These are phyloP conservation scores for Cydia strobilella DNA, from an alignment of 1,140 invertebrate genomes.

Conservation along the genomic window DNA sequence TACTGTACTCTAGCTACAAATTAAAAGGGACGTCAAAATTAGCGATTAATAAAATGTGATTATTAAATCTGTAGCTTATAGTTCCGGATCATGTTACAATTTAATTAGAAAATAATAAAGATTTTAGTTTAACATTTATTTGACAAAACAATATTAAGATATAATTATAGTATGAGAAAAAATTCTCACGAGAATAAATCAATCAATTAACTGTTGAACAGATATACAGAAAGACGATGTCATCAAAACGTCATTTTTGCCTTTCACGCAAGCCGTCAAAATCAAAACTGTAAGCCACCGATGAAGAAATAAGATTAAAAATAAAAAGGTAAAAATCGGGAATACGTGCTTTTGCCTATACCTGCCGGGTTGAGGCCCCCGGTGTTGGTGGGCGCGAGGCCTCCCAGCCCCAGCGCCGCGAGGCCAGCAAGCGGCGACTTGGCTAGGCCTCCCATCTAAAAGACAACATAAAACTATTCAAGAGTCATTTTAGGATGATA, in stretches of 20 bases:
- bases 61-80: neutral
- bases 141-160: neutral
- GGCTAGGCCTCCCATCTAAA: constrained; percentile 90
- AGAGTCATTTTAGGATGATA: neutral
- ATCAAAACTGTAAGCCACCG: constrained; percentile 5
- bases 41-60: neutral
- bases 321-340: constrained; percentile 20
- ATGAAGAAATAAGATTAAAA: neutral
- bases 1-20: neutral
- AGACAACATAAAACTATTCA: constrained; percentile 40
- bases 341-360: constrained; percentile 61
- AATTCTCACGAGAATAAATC: neutral
- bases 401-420: constrained; percentile 91
- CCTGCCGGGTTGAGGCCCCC: constrained; percentile 94
- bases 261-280: no score
- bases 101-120: neutral
- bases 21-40: neutral
- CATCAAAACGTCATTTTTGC: neutral
- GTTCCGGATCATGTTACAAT: neutral
- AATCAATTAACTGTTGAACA: neutral
- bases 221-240: neutral
- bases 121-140: neutral
- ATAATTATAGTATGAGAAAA: no score
- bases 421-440: constrained; percentile 93
- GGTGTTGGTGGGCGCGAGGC: constrained; percentile 89